phyloP scores from a whole-genome alignment of 2,888 invertebrate species.

The Horisme vitalbata region DNA sequence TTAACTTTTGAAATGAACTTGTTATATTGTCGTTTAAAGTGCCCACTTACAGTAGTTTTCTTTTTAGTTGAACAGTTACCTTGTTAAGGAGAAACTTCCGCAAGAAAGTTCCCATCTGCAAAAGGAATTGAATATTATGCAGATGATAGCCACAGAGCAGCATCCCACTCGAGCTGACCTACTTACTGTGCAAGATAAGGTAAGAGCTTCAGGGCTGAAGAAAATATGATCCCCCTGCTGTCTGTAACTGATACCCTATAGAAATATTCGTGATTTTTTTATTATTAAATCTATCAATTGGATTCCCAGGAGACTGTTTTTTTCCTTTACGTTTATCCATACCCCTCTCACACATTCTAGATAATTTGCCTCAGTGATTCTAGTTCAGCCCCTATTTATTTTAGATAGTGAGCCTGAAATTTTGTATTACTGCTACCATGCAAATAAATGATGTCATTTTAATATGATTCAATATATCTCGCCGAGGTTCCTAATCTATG shows the following conservation, averaged over 20 bases:
- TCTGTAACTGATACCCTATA: constrained; percentile 1
- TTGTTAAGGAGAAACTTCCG: constrained; percentile 91
- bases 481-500: no score
- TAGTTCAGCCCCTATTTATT: no score
- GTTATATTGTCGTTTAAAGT: constrained; percentile 26
- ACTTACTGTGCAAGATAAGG: constrained; percentile 84
- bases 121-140: constrained; percentile 87
- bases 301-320: not conserved
- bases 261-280: not conserved
- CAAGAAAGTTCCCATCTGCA: constrained; percentile 86
- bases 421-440: no score
- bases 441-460: no score
- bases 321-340: not conserved
- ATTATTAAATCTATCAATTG: constrained; percentile 2
- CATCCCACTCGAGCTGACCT: constrained; percentile 86
- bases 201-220: constrained; percentile 42
- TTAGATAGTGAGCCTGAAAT: no score
- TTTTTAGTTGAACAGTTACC: constrained; percentile 85
- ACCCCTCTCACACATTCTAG: no score
- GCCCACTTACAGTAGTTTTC: constrained; percentile 26
- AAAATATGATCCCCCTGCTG: constrained; percentile 15
- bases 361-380: no score
- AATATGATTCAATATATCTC: no score
- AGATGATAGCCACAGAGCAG: constrained; percentile 85
- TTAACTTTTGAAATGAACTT: constrained; percentile 23